Percentiles rank a stretch among this genome's conserved stretches.
Conservation (phyloP, 2,888 invertebrate genomes). For the Nowickia ferox region DNA sequence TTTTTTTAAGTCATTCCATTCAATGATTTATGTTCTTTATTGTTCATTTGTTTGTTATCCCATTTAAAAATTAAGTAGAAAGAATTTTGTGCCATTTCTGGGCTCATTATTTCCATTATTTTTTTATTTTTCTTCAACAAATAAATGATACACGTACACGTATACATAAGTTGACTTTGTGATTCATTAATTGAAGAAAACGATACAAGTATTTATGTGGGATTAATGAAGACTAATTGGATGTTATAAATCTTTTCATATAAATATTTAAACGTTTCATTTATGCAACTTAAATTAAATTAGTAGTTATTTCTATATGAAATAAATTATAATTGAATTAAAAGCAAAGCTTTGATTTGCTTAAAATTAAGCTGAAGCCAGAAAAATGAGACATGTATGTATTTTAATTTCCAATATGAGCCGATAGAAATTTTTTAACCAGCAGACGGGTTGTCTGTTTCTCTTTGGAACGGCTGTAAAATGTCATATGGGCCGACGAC, state of each 20-base stretch:
- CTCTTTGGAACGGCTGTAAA: no score
- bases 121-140: not conserved
- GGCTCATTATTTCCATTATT: conserved; percentile 3
- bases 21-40: conserved; percentile 50
- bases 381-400: not conserved
- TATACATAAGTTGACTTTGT: conserved; percentile 42
- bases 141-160: not conserved
- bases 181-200: conserved; percentile 53
- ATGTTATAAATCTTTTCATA: conserved; percentile 36
- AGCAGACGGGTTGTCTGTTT: no score
- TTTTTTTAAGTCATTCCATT: conserved; percentile 9
- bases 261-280: conserved; percentile 10
- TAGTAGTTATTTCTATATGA: not conserved
- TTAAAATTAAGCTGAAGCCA: not conserved
- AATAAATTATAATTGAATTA: not conserved
- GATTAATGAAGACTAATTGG: conserved; percentile 55
- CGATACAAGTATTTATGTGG: conserved; percentile 26
- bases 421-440: no score
- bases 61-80: conserved; percentile 44
- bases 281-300: conserved; percentile 6
- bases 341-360: not conserved
- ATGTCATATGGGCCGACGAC: no score
- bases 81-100: conserved; percentile 29
- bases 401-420: not conserved
- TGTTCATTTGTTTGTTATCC: conserved; percentile 57